phyloP scores from a whole-genome alignment of 2,797 vertebrate genomes.

The Rhadinocentrus ornatus region DNA sequence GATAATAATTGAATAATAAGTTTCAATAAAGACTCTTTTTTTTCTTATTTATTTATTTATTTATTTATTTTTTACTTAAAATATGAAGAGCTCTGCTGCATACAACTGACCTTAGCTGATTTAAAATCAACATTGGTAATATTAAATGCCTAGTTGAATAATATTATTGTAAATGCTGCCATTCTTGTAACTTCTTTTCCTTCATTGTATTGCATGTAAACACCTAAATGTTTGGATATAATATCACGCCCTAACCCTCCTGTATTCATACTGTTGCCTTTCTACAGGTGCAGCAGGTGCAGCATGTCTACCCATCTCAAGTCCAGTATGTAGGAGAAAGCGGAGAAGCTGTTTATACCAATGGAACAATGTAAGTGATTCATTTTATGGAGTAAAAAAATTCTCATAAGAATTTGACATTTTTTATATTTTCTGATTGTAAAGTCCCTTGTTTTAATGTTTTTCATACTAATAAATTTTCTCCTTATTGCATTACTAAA shows the following conservation, averaged over 20 bases:
- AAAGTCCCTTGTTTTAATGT: neutral
- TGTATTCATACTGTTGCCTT: slow-evolving; percentile 30
- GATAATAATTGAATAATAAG: no score
- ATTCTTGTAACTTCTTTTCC: no score
- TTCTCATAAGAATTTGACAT: neutral
- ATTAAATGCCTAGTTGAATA: neutral
- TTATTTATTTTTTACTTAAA: no score
- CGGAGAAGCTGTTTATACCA: slow-evolving; percentile 93
- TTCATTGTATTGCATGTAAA: slow-evolving; percentile 16
- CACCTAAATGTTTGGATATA: slow-evolving; percentile 10
- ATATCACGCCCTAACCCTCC: neutral
- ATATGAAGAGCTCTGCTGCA: neutral
- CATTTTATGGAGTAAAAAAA: neutral
- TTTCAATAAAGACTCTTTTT: neutral
- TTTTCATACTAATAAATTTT: neutral
- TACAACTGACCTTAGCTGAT: neutral
- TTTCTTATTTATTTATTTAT: no score
- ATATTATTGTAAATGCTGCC: neutral
- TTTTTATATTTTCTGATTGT: neutral
- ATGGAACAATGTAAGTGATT: slow-evolving; percentile 90
- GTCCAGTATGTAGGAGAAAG: slow-evolving; percentile 95
- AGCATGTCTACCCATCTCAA: slow-evolving; percentile 93
- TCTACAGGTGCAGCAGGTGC: slow-evolving; percentile 88
- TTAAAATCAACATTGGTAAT: neutral
- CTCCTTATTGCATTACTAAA: neutral